Evolutionary conservation across 2,888 invertebrate genomes (phyloP).

Genomic region (Drosophila niveifrons): DNA sequence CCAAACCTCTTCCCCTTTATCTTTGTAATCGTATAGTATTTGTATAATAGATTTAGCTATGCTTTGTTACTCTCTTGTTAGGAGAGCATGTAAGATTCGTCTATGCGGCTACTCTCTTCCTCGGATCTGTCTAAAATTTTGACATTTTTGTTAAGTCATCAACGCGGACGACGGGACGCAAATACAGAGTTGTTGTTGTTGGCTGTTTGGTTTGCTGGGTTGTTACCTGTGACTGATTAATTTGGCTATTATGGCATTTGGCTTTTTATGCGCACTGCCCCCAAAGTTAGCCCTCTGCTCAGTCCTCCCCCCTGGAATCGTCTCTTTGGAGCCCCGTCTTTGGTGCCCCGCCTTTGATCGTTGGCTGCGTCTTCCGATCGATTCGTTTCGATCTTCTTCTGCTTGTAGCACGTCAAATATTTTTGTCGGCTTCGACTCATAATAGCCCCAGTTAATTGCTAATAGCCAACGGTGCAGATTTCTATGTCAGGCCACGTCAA

Average conservation of each 20-base stretch:
- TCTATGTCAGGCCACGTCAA: constrained; percentile 78
- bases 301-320: background rate
- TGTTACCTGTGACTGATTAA: constrained; percentile 80
- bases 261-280: constrained; percentile 77
- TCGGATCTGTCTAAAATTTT: constrained; percentile 50
- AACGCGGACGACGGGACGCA: constrained; percentile 71
- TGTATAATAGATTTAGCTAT: constrained; percentile 12
- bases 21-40: background rate
- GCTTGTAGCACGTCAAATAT: constrained; percentile 79
- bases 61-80: constrained; percentile 21
- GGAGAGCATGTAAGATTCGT: constrained; percentile 43
- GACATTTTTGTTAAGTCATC: constrained; percentile 82
- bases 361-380: constrained; percentile 63
- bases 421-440: constrained; percentile 64
- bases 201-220: constrained; percentile 52
- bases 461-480: constrained; percentile 81
- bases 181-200: constrained; percentile 25
- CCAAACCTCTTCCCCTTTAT: background rate
- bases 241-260: constrained; percentile 81
- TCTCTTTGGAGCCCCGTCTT: background rate
- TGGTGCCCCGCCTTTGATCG: constrained; percentile 53
- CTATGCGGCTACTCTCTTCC: background rate
- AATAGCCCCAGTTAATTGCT: constrained; percentile 82
- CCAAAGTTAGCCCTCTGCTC: constrained; percentile 30
- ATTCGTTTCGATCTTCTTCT: constrained; percentile 81